A percentile compares a stretch with the other conserved stretches of the same genome.
These are phyloP conservation scores for Clusia tigrina DNA, from an alignment of 2,888 invertebrate species.

Conservation along the genomic window DNA sequence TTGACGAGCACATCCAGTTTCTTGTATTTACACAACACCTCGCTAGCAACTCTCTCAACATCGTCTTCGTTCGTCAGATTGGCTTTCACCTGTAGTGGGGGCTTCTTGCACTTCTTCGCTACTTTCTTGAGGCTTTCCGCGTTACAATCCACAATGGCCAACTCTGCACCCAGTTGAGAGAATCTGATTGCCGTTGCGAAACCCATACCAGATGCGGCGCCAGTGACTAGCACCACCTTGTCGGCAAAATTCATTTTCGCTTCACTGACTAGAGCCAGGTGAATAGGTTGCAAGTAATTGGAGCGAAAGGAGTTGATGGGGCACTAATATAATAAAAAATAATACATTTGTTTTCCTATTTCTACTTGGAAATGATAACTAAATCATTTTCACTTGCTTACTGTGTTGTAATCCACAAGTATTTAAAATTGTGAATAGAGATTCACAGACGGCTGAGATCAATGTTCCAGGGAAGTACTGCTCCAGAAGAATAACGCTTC, in stretches of 20 bases:
- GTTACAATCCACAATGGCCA: conserved; percentile 76
- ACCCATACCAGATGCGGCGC: conserved; percentile 81
- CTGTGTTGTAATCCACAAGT: too few relatives aligned
- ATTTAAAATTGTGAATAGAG: too few relatives aligned
- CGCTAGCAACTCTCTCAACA: conserved; percentile 70
- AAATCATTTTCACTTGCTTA: too few relatives aligned
- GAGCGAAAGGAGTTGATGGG: too few relatives aligned
- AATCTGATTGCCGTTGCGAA: conserved; percentile 74
- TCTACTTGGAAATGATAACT: too few relatives aligned
- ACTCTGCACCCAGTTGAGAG: conserved; percentile 70
- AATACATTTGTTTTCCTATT: too few relatives aligned
- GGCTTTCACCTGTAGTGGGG: conserved; percentile 71
- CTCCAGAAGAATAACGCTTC: too few relatives aligned
- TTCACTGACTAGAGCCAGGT: too few relatives aligned
- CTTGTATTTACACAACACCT: conserved; percentile 72
- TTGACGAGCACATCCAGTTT: conserved; percentile 82
- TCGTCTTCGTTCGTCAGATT: conserved; percentile 71
- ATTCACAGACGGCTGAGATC: too few relatives aligned
- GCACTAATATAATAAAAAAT: too few relatives aligned
- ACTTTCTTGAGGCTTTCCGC: conserved; percentile 72
- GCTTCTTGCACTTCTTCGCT: conserved; percentile 65
- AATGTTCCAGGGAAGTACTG: too few relatives aligned
- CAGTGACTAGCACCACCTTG: conserved; percentile 70
- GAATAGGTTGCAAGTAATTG: too few relatives aligned
- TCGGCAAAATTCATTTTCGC: conserved; percentile 54